Conservation (phyloP, 2,113 vertebrate genomes). For the Trichomycterus rosablanca region DNA sequence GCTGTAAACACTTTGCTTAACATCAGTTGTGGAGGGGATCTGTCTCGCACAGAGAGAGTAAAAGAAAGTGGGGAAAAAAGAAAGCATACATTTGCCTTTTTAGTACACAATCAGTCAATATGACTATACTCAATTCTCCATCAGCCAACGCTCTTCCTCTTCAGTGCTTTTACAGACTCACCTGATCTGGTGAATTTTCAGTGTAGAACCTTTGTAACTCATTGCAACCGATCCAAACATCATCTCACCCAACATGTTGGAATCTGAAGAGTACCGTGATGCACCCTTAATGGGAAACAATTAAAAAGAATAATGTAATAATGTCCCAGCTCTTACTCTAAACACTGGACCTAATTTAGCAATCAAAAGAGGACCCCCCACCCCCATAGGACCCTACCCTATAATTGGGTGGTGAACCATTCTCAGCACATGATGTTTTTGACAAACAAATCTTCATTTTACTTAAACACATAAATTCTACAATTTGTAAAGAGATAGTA, state of each 20-base stretch:
- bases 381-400: no score
- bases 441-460: no score
- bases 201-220: conserved; percentile 97
- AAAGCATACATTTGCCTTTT: conserved; percentile 2
- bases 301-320: not conserved
- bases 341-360: no score
- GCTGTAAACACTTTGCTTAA: conserved; percentile 98
- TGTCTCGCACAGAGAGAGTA: conserved; percentile 55
- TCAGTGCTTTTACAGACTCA: conserved; percentile 50
- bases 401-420: no score
- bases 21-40: conserved; percentile 95
- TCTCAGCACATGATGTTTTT: no score
- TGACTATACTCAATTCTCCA: not conserved
- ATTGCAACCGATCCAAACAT: conserved; percentile 99
- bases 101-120: not conserved
- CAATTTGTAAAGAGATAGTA: no score
- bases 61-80: no score
- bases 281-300: conserved; percentile 65
- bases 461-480: no score
- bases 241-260: conserved; percentile 98
- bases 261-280: conserved; percentile 83
- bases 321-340: no score
- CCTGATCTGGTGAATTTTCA: conserved; percentile 98
- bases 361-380: no score
- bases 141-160: not conserved